Evolutionary conservation across 2,888 invertebrate genomes (phyloP), one percentile per base, ranked within the genome.

Genomic region (Ashinkailepas kermadecensis): DNA sequence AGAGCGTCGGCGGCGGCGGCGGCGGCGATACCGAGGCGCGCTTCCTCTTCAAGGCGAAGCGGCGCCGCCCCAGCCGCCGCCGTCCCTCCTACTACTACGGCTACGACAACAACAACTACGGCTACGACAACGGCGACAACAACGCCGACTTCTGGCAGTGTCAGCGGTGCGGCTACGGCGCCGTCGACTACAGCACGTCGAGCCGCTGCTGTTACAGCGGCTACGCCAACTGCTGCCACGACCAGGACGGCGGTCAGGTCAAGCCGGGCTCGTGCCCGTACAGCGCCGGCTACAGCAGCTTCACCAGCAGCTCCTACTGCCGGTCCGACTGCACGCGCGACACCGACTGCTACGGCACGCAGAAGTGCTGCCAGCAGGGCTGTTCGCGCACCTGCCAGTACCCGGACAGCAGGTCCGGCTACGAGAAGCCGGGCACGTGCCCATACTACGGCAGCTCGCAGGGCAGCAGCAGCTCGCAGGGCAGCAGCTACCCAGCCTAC

Each of bases 311-410:
- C 18, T 54, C 54, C 74, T 74, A 74, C 74, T 74, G 74, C 54
- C 74, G 74, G 1, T 25, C 25, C 39, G 74, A 74, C 18, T 74
- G 74, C 74, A 39, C 39, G 18, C 54, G 74, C 54, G 74, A 74
- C 74, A 18, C 74, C 18, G 74, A 74, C 74, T 74, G 74, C 18
- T 74, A 39, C 74, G 54, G 74, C 74, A 18, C 74, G 18, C 74
- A 74, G 74, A 74, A 74, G 21, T 74, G 74, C 54, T 74, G 74
- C 54, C 9, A 11, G 12, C 74, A 21, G 39, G 74, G 74, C 74
- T 74, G 74, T 54, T 74, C 74, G 54, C 74, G 74, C 74, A 54
- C 74, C 18, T 74, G 74, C 54, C 74, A 13, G 54, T 74, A 39
- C 54, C 74, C 74, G 18, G 25, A 10, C 70, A 7, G 15, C 25